Conservation (phyloP, 1,140 invertebrate genomes). For the Nilaparvata lugens region DNA sequence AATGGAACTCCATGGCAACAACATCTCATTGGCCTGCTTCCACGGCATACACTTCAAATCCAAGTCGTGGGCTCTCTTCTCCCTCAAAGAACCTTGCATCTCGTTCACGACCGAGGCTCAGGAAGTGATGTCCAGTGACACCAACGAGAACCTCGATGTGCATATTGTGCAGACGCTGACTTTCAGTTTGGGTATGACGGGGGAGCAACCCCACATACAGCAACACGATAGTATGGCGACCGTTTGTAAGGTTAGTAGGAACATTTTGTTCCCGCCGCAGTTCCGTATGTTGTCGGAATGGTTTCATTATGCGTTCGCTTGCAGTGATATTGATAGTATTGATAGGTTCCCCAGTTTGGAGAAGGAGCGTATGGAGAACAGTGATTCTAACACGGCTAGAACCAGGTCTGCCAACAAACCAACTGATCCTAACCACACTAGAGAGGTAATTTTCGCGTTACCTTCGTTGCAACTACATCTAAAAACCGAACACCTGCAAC, state of each 20-base stretch:
- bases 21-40: slow-evolving; percentile 93
- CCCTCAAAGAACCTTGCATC: slow-evolving; percentile 87
- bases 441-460: slow-evolving; percentile 91
- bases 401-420: slow-evolving; percentile 47
- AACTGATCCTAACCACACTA: slow-evolving; percentile 76
- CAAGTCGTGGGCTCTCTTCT: slow-evolving; percentile 94
- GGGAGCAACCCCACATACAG: slow-evolving; percentile 47
- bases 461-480: slow-evolving; percentile 86
- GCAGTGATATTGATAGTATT: slow-evolving; percentile 85
- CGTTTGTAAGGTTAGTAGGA: slow-evolving; percentile 82
- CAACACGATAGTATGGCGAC: slow-evolving; percentile 83
- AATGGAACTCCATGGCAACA: slow-evolving; percentile 81
- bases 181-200: slow-evolving; percentile 69
- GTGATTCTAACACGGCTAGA: slow-evolving; percentile 25
- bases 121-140: slow-evolving; percentile 57
- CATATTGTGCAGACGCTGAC: slow-evolving; percentile 82
- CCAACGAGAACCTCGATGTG: slow-evolving; percentile 40
- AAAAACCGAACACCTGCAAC: slow-evolving; percentile 85
- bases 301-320: slow-evolving; percentile 94
- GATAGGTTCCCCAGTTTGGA: slow-evolving; percentile 82
- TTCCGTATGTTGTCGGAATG: slow-evolving; percentile 90
- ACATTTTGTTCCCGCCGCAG: slow-evolving; percentile 87
- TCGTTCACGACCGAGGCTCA: slow-evolving; percentile 93
- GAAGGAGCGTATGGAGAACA: slow-evolving; percentile 47
- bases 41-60: slow-evolving; percentile 96